A percentile compares a stretch with the other conserved stretches of the same genome.
Evolutionary conservation across 2,888 invertebrate genomes (phyloP).

Genomic region (Serrognathus titanus): DNA sequence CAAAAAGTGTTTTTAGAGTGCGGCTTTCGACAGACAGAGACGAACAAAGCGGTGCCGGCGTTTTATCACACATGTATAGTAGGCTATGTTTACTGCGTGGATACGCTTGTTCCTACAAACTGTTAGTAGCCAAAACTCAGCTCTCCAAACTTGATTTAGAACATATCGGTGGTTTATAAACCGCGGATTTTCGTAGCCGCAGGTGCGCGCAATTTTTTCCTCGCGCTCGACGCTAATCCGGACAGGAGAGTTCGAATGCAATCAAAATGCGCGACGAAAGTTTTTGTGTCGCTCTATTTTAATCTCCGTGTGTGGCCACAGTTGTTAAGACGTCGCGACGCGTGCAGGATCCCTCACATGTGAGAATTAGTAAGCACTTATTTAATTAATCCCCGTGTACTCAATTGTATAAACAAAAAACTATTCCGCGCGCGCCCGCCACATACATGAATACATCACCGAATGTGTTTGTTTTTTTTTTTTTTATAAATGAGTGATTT

Average conservation of each 20-base stretch:
- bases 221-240: conserved; percentile 19
- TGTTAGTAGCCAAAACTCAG: conserved; percentile 43
- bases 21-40: conserved; percentile 42
- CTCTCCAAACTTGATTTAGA: conserved; percentile 38
- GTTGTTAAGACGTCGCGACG: conserved; percentile 24
- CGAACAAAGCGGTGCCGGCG: conserved; percentile 37
- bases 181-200: conserved; percentile 51
- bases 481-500: conserved; percentile 14
- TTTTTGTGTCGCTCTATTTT: conserved; percentile 4
- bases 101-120: conserved; percentile 40
- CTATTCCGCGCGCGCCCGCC: no score
- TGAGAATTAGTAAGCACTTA: conserved; percentile 1
- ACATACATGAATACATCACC: no score
- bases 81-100: conserved; percentile 41
- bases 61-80: conserved; percentile 31
- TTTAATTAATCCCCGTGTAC: neutral
- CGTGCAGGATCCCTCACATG: conserved; percentile 1
- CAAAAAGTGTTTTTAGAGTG: conserved; percentile 28
- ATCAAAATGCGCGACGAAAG: no score
- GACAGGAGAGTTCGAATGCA: neutral
- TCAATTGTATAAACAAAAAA: neutral
- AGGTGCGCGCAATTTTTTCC: conserved; percentile 46
- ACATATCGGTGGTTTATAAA: conserved; percentile 52
- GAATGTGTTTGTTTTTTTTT: no score
- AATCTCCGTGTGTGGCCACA: conserved; percentile 27